These are phyloP conservation scores for Trichonephila clavipes DNA, from an alignment of 1,140 invertebrate species.

Conservation along the genomic window DNA sequence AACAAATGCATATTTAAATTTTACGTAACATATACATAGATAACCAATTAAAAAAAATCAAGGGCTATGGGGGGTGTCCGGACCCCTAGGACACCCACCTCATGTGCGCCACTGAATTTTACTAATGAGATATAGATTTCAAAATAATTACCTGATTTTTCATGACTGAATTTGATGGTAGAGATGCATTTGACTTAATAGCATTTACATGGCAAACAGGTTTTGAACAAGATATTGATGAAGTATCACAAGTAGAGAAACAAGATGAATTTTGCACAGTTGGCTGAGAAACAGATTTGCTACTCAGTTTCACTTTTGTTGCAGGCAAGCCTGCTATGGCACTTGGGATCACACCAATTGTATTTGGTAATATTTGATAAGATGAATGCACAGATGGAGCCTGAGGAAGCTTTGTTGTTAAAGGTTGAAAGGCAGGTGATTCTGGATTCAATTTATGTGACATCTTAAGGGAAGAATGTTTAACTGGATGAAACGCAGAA, in stretches of 20 bases:
- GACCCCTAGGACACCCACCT: too few relatives aligned
- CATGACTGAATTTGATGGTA: background rate
- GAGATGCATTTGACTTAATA: background rate
- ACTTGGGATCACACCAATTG: constrained; percentile 44
- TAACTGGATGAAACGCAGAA: background rate
- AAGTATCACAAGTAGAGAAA: background rate
- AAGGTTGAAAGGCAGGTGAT: constrained; percentile 77
- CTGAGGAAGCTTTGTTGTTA: constrained; percentile 61
- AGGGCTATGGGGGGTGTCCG: too few relatives aligned
- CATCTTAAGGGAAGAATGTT: background rate
- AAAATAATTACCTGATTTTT: constrained; percentile 35
- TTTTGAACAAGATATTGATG: background rate
- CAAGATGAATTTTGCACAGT: background rate
- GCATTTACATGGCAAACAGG: constrained; percentile 1
- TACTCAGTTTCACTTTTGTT: constrained; percentile 37
- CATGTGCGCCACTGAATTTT: too few relatives aligned
- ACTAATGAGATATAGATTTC: too few relatives aligned
- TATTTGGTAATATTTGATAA: background rate
- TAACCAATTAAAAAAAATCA: too few relatives aligned
- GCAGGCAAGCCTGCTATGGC: constrained; percentile 31
- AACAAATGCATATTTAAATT: too few relatives aligned
- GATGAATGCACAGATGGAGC: constrained; percentile 2
- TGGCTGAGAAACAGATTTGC: background rate
- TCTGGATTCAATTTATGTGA: constrained; percentile 74
- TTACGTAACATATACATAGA: too few relatives aligned